Evolutionary conservation across 2,113 vertebrate species (phyloP).

Genomic region (Stigmatopora argus): DNA sequence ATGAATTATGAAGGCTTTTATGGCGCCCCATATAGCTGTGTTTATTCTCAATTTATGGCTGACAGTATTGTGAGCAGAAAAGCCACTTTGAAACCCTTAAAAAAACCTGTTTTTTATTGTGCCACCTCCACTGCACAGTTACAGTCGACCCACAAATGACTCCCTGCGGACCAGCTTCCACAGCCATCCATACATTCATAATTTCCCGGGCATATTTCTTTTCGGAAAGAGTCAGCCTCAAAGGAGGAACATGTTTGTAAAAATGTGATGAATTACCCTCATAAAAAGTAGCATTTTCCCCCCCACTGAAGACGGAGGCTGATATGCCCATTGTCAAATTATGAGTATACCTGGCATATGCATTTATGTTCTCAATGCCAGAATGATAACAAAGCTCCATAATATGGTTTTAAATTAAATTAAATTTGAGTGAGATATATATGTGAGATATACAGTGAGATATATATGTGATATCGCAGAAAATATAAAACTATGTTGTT

Average conservation of each 20-base stretch:
- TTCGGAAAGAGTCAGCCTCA: constrained; percentile 82
- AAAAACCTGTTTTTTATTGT: constrained; percentile 82
- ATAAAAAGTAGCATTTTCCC: constrained; percentile 78
- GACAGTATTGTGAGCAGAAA: constrained; percentile 84
- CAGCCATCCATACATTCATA: constrained; percentile 85
- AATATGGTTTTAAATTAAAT: not conserved
- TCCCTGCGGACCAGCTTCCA: constrained; percentile 81
- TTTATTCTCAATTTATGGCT: constrained; percentile 97
- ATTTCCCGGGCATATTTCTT: constrained; percentile 94
- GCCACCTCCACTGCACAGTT: constrained; percentile 79
- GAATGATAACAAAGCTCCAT: constrained; percentile 6
- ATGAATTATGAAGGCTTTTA: constrained; percentile 93
- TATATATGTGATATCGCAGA: not conserved
- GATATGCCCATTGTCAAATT: constrained; percentile 62
- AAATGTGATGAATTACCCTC: constrained; percentile 97
- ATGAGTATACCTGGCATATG: constrained; percentile 64
- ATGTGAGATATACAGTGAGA: not conserved
- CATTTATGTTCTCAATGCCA: constrained; percentile 51
- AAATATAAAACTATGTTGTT: not conserved
- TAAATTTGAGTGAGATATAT: not conserved
- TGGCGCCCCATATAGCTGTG: constrained; percentile 78
- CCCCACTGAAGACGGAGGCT: constrained; percentile 62
- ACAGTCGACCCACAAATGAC: constrained; percentile 79
- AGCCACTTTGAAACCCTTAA: constrained; percentile 90
- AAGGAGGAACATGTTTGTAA: constrained; percentile 84